A percentile compares a stretch with the other conserved stretches of the same genome.
Conservation (phyloP, 2,797 vertebrate genomes). For the Syncerus caffer region DNA sequence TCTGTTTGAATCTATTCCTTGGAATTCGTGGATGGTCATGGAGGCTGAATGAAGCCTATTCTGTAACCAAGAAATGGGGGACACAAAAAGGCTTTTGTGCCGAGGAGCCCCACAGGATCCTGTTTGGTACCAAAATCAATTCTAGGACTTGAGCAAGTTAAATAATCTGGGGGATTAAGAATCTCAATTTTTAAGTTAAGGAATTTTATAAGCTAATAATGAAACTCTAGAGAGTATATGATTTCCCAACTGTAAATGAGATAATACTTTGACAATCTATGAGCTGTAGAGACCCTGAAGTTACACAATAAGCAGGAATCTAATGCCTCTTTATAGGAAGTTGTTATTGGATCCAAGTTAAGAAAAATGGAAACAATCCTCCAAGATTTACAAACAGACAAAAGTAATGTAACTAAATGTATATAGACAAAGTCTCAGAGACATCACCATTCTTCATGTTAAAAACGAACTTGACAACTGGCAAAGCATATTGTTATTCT, state of each 20-base stretch:
- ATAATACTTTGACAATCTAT: neutral
- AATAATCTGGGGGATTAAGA: neutral
- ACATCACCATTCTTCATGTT: neutral
- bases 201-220: constrained; percentile 9
- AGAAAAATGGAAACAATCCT: constrained; percentile 5
- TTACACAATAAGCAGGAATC: neutral
- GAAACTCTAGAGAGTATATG: neutral
- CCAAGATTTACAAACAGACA: constrained; percentile 27
- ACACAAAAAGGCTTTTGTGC: neutral
- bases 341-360: neutral
- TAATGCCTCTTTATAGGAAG: neutral
- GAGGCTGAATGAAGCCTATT: neutral
- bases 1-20: neutral
- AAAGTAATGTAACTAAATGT: neutral
- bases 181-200: neutral
- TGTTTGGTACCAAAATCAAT: neutral
- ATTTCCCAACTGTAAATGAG: neutral
- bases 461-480: constrained; percentile 33
- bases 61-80: neutral
- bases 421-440: neutral
- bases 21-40: neutral
- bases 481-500: neutral
- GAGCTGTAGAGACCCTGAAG: neutral
- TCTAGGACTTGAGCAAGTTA: neutral
- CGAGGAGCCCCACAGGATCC: neutral